Evolutionary conservation across 2,113 vertebrate species (phyloP).

Genomic region (Variabilichromis moorii): DNA sequence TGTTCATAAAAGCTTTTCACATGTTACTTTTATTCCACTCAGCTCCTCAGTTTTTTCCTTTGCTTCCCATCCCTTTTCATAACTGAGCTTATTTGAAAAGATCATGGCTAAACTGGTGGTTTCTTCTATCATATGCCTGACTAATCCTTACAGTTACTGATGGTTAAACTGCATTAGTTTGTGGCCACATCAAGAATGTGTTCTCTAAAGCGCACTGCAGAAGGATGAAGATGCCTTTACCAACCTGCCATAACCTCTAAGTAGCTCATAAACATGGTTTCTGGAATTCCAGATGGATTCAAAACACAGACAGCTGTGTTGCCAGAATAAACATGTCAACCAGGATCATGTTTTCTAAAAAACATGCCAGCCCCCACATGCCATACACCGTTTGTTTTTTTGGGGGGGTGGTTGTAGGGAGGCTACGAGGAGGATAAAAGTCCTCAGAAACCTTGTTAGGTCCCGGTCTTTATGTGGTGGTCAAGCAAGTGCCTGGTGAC

Average conservation of each 20-base stretch:
- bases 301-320: not conserved
- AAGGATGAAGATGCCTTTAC: not conserved
- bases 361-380: not conserved
- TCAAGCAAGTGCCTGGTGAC: constrained; percentile 33
- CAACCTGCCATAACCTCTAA: not conserved
- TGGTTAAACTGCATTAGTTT: not conserved
- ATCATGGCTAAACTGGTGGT: not conserved
- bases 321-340: not conserved
- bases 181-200: not conserved
- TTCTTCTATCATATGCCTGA: not conserved
- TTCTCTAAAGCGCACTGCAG: not conserved
- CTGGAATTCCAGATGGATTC: not conserved
- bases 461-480: constrained; percentile 12
- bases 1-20: not conserved
- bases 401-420: not conserved
- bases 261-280: not conserved
- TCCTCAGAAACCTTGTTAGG: not conserved
- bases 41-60: not conserved
- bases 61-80: not conserved
- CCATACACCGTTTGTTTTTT: not conserved
- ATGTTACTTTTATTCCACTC: not conserved
- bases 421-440: not conserved
- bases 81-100: not conserved
- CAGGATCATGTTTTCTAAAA: not conserved
- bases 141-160: not conserved